Base-by-base conservation (phyloP, 2,113 vertebrate species). In the Raphicerus campestris region DNA sequence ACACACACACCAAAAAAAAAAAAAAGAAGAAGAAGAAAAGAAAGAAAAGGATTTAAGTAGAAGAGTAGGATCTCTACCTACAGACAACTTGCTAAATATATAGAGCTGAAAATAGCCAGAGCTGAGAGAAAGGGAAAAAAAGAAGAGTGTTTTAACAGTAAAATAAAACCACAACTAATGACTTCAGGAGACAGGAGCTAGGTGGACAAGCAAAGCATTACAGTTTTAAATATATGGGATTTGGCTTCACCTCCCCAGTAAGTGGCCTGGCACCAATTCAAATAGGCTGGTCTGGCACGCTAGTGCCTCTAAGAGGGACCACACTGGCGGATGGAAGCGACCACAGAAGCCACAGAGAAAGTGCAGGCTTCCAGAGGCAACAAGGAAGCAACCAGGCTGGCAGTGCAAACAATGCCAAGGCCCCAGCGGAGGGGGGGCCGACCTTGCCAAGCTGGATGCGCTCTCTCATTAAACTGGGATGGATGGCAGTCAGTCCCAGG, bases 141-240 rank as follows among this genome's bases (percentile, higher is more conserved):
- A 89, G 96, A 98, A 98, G 98, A 98, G 97, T 98, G 97, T 98
- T 99, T 99, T 98, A 98, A 98, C 98, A 98, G 98, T 98, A 98
- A 99, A 99, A 97, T 98, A 98, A 99, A 99, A 98, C 99, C 99
- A 98, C 98, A 99, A 98, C 97, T 98, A 99, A 99, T 98, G 98
- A 98, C 98, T 99, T 98, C 96, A 98, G 98, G 98, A 99, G 99
- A 99, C 99, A 98, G 98, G 98, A 99, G 98, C 96, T 98, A 99
- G 98, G 98, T 99, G 98, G 98, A 99, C 98, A 98, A 98, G 98
- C 95, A 98, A 98, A 98, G 98, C 97, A 98, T 98, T 98, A 97
- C 98, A 96, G 92, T 98, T 99, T 98, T 98, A 99, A 99, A 98
- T 99, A 99, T 98, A 99, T 98, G 98, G 97, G 98, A 99, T 98